Evolutionary conservation across 1,140 invertebrate species (phyloP).

Genomic region (Micrasema longulum): DNA sequence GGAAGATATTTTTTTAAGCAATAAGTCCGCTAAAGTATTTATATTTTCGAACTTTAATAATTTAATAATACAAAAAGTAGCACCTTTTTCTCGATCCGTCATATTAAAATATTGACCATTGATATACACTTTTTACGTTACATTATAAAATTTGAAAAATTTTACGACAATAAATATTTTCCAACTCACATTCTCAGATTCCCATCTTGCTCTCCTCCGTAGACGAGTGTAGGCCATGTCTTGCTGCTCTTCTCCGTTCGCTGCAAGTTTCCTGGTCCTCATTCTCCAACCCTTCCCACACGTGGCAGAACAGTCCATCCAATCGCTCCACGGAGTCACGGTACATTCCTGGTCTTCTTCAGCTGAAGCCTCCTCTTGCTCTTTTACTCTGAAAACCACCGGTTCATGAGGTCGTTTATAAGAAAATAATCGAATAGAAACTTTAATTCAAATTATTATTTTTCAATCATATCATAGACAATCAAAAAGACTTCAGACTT

Average conservation of each 20-base stretch:
- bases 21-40: no score
- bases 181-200: slow-evolving; percentile 5
- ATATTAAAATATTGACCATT: no score
- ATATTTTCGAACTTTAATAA: no score
- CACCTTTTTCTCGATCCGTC: no score
- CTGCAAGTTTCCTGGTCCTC: slow-evolving; percentile 64
- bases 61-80: no score
- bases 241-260: slow-evolving; percentile 42
- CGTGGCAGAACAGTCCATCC: slow-evolving; percentile 75
- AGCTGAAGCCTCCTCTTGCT: slow-evolving; percentile 32
- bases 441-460: neutral
- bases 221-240: slow-evolving; percentile 30
- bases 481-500: no score
- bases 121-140: no score
- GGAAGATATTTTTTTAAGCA: no score
- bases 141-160: no score
- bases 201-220: slow-evolving; percentile 40
- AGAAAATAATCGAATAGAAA: no score
- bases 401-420: no score
- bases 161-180: no score
- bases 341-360: slow-evolving; percentile 64
- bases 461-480: neutral
- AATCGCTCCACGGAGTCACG: slow-evolving; percentile 73
- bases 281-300: slow-evolving; percentile 73
- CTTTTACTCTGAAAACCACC: slow-evolving; percentile 6